phyloP scores from a whole-genome alignment of 2,888 invertebrate genomes.

The Hypena proboscidalis region DNA sequence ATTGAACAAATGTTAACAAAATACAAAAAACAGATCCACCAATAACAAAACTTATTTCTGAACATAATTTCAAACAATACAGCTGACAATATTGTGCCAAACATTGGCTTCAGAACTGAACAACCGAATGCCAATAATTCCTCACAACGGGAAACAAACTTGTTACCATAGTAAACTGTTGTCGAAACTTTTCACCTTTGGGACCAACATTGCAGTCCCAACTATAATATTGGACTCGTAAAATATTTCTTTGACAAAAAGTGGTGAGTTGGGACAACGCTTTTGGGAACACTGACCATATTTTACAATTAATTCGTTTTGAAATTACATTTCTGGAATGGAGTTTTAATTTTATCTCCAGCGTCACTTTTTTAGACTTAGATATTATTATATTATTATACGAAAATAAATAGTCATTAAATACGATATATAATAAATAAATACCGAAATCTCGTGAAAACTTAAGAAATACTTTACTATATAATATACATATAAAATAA shows the following conservation, averaged over 20 bases:
- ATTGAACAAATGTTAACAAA: too few relatives aligned
- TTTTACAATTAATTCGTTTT: conserved; percentile 7
- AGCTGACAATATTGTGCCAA: conserved; percentile 5
- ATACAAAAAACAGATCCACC: too few relatives aligned
- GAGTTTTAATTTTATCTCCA: too few relatives aligned
- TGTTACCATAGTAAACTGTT: conserved; percentile 41
- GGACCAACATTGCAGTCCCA: conserved; percentile 28
- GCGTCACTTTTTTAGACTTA: too few relatives aligned
- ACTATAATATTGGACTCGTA: conserved; percentile 40
- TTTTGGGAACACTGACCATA: conserved; percentile 22
- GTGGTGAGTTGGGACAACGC: conserved; percentile 17
- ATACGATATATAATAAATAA: too few relatives aligned
- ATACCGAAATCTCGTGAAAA: too few relatives aligned
- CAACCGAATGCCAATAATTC: conserved; percentile 31
- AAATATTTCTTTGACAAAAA: conserved; percentile 42
- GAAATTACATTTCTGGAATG: background rate
- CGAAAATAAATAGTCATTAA: too few relatives aligned
- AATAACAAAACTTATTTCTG: too few relatives aligned
- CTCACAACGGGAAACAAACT: conserved; percentile 28
- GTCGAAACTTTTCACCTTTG: conserved; percentile 44
- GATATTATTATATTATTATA: too few relatives aligned
- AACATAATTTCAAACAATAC: too few relatives aligned
- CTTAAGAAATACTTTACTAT: too few relatives aligned
- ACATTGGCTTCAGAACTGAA: conserved; percentile 14
- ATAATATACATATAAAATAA: too few relatives aligned